These are phyloP conservation scores for Fragum sueziense DNA, from an alignment of 2,888 invertebrate species.

Conservation along the genomic window DNA sequence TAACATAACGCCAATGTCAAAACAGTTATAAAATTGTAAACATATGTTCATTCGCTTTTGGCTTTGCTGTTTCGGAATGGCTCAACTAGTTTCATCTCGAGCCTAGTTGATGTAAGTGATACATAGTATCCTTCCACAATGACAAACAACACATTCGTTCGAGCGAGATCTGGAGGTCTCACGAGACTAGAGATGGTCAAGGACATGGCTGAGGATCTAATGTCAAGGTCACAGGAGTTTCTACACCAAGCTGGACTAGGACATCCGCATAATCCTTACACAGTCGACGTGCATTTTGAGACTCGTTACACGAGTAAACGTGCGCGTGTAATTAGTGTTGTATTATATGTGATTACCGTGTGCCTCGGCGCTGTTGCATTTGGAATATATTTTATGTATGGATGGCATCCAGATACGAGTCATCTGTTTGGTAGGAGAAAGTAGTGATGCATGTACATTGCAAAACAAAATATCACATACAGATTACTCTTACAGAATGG, in stretches of 20 bases:
- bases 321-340: background rate
- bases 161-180: background rate
- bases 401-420: constrained; percentile 19
- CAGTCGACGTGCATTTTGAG: constrained; percentile 10
- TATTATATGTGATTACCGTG: constrained; percentile 11
- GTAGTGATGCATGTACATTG: background rate
- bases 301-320: background rate
- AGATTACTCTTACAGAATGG: background rate
- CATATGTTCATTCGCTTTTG: too few species aligned
- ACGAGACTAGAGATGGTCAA: constrained; percentile 16
- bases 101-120: too few species aligned
- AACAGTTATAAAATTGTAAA: too few species aligned
- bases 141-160: background rate
- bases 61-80: too few species aligned
- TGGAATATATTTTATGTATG: constrained; percentile 6
- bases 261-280: constrained; percentile 3
- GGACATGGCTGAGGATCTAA: constrained; percentile 12
- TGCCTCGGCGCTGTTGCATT: background rate
- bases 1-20: too few species aligned
- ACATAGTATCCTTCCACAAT: too few species aligned
- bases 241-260: constrained; percentile 2
- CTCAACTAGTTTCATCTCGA: too few species aligned
- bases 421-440: constrained; percentile 3
- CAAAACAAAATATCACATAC: background rate
- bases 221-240: constrained; percentile 22